Evolutionary conservation across 2,888 invertebrate species (phyloP), one percentile per base, ranked within the genome.

Genomic region (Asteroscopus sphinx): DNA sequence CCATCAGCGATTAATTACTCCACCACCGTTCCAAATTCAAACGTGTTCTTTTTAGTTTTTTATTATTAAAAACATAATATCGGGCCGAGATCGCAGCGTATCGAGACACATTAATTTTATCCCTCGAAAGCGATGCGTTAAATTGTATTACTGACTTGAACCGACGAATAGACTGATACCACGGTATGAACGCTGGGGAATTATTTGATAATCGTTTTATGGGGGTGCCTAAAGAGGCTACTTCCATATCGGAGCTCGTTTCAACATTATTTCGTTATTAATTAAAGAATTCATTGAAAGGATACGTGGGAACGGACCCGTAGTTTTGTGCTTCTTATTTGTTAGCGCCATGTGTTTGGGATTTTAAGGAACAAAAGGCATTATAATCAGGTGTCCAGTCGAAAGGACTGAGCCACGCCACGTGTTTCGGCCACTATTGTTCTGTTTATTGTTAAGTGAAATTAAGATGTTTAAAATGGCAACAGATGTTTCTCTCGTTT

Each of bases 191-290:
- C 83, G 85, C 80, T 72, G 79, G 73, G 84, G 88, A 86, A 87
- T 90, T 86, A 89, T 90, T 92, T 88, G 90, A 89, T 93, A 91
- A 93, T 92, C 90, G 92, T 91, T 93, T 93, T 93, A 93, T 87
- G 87, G 87, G 90, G 90, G 88, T 88, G 82, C 82, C 83, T 83
- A 85, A 88, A 88, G 83, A 88, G 84, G 88, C 85, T 88, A 86
- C 92, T 90, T 86, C 89, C 84, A 91, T 92, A 91, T 90, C 89
- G 75, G 86, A 82, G 81, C 79, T 81, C 77, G 83, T 82, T 82
- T 60, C 46, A 25, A 77, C 70, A 83, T 82, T 83, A 86, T 86
- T 91, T 88, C 73, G 86, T 90, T 92, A 90, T 91, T 93, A 92
- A 93, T 93, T 93, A 91, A 86, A 79, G 82, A 87, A 78, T 77